phyloP scores from a whole-genome alignment of 2,113 vertebrate species.

The Ascaphus truei region DNA sequence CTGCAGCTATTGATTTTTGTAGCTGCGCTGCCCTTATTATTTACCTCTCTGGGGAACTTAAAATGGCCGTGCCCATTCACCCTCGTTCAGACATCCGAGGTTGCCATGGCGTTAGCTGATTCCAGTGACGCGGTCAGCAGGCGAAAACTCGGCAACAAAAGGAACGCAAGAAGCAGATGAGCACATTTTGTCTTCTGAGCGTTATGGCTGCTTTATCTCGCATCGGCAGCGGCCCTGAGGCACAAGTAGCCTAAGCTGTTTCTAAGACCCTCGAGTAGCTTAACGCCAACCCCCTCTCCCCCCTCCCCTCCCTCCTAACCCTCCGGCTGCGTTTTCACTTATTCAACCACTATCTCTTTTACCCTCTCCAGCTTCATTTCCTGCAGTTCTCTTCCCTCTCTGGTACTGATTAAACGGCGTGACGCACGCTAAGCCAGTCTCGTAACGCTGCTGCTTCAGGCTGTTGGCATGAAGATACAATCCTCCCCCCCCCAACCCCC shows the following conservation, averaged over 20 bases:
- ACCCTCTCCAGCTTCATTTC: neutral
- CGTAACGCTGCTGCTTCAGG: neutral
- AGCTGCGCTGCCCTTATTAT: too few relatives aligned
- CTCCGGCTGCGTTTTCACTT: constrained; percentile 9
- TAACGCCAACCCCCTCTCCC: too few relatives aligned
- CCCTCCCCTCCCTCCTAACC: too few relatives aligned
- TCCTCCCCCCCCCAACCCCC: neutral
- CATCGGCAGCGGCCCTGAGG: neutral
- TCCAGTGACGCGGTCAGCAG: too few relatives aligned
- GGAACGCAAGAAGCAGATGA: neutral
- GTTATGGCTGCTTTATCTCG: neutral
- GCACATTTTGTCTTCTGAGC: too few relatives aligned
- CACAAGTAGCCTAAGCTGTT: neutral
- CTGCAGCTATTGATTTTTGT: too few relatives aligned
- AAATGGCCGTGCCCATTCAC: too few relatives aligned
- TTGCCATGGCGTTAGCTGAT: too few relatives aligned
- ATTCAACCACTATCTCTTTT: constrained; percentile 2
- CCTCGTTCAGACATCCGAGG: too few relatives aligned
- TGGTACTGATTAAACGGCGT: neutral
- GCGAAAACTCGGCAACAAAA: neutral
- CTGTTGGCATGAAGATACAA: neutral
- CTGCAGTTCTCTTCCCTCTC: neutral
- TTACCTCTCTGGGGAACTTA: too few relatives aligned
- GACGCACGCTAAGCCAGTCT: neutral
- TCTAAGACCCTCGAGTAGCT: neutral